Percentiles rank a stretch among this genome's conserved stretches.
phyloP scores from a whole-genome alignment of 2,113 vertebrate species.

The Mesocricetus auratus region DNA sequence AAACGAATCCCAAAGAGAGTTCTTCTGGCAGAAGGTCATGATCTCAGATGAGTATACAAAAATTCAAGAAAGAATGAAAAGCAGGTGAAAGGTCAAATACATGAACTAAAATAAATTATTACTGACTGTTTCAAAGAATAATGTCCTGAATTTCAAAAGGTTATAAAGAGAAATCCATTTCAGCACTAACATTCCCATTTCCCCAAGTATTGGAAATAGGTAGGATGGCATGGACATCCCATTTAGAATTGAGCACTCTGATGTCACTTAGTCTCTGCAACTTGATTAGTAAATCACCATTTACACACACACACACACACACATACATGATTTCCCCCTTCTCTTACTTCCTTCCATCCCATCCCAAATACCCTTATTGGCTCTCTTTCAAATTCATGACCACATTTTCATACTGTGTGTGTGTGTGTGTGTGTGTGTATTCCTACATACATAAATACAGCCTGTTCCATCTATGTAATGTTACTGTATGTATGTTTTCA shows the following conservation, averaged over 20 bases:
- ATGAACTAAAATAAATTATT: slow-evolving; percentile 28
- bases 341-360: not conserved
- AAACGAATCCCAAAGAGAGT: not conserved
- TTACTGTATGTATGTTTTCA: not conserved
- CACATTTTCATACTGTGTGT: not conserved
- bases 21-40: not conserved
- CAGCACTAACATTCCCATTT: not conserved
- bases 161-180: not conserved
- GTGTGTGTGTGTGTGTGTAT: not conserved
- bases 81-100: not conserved
- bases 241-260: not conserved
- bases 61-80: slow-evolving; percentile 29
- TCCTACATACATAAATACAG: not conserved
- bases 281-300: not conserved
- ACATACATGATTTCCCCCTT: not conserved
- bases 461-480: not conserved
- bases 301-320: no score
- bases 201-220: not conserved
- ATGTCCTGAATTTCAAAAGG: not conserved
- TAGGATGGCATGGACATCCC: not conserved
- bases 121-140: not conserved
- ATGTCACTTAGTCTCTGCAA: not conserved
- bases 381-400: not conserved
- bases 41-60: not conserved
- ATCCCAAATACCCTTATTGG: no score